Base-by-base conservation (phyloP, 1,140 invertebrate genomes). In the Semibalanus balanoides region DNA sequence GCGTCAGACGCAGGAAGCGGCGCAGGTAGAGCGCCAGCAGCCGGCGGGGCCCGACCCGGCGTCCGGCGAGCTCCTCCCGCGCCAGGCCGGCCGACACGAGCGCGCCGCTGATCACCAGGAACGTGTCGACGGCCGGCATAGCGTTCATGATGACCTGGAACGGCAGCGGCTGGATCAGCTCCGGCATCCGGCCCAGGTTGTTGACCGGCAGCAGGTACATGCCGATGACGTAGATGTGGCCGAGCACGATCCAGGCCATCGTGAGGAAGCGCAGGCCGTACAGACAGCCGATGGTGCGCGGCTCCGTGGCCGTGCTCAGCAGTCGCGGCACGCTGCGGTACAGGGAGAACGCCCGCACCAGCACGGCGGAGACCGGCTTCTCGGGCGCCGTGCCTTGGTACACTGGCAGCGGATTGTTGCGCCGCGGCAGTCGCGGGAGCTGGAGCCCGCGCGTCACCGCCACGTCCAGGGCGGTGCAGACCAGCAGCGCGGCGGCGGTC, bases 111-210 rank as follows among this genome's bases (percentile, higher is more conserved):
- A 72, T 1, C 70, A 72, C 7, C 28, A 72, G 29, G 25, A 72
- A 72, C 29, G 70, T 72, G 70, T 72, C 70, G 3, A 72, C 70
- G 3, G 28, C 9, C 7, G 70, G 70, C 11, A 29, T 9, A 3
- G 70, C 70, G 29, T 72, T 72, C n/a, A 72, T 22, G 29, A 72
- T 72, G n/a, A 29, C 70, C 29, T 28, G 29, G 29, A 72, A 72
- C n/a, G 29, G 70, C 70, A 30, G 70, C 29, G n/a, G n/a, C 29
- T 11, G n/a, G n/a, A 72, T 92, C 3, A 90, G 90, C 78, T 93
- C 86, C 0, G 87, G 88, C 76, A 91, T 86, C 80, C 91, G 84
- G n/a, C 87, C 89, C 86, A 93, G 90, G 83, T 87, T 87, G 35
- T 74, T 77, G n/a, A 72, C 29, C 29, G 70, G 28, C 28, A 72